A percentile compares a stretch with the other conserved stretches of the same genome.
Evolutionary conservation across 1,140 invertebrate genomes (phyloP).

Genomic region (Neoseiulus cucumeris): DNA sequence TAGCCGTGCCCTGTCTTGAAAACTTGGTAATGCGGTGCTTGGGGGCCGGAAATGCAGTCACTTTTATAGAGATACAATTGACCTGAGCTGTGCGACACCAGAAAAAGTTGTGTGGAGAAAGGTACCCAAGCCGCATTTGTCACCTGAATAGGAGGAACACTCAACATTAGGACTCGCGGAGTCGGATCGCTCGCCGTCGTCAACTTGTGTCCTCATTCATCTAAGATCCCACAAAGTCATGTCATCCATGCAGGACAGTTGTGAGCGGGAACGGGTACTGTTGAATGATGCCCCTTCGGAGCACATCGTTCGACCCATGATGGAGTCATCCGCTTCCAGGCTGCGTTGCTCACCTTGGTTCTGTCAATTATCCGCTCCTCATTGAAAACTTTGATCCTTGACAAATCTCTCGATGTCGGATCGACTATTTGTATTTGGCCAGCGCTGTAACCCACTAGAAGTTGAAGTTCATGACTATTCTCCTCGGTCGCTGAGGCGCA

Average conservation of each 20-base stretch:
- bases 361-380: slow-evolving; percentile 97
- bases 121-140: slow-evolving; percentile 98
- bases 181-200: too few species aligned
- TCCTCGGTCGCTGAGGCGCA: too few species aligned
- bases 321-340: neutral
- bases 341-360: slow-evolving; percentile 37
- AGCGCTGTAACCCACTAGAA: slow-evolving; percentile 88
- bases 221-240: too few species aligned
- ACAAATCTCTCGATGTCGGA: slow-evolving; percentile 77
- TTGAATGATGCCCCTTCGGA: too few species aligned
- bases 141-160: slow-evolving; percentile 31
- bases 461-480: slow-evolving; percentile 44
- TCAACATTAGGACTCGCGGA: neutral
- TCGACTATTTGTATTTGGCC: slow-evolving; percentile 93
- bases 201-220: too few species aligned
- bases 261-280: too few species aligned
- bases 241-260: too few species aligned
- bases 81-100: slow-evolving; percentile 86
- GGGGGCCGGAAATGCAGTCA: slow-evolving; percentile 62
- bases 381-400: slow-evolving; percentile 68
- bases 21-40: slow-evolving; percentile 65
- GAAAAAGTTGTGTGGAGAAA: slow-evolving; percentile 70
- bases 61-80: slow-evolving; percentile 95
- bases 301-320: neutral
- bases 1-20: slow-evolving; percentile 89